Conservation (phyloP, 2,888 invertebrate genomes). For the Malthinus flaveolus region DNA sequence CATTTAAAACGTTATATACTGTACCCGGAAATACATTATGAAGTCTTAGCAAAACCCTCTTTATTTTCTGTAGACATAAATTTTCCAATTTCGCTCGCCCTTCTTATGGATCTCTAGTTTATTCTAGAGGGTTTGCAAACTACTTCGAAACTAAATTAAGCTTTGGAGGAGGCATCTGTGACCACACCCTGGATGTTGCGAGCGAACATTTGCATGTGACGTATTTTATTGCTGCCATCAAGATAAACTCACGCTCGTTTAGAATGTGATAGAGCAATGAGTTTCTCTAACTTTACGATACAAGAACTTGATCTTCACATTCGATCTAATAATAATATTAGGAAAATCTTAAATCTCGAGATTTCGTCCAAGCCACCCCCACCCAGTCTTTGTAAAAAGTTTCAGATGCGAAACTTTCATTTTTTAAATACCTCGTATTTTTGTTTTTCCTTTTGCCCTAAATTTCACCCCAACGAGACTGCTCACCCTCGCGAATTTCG, state of each 20-base stretch:
- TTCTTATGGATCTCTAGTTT: slow-evolving; percentile 47
- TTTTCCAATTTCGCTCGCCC: slow-evolving; percentile 54
- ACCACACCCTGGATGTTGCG: slow-evolving; percentile 55
- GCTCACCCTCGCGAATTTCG: slow-evolving; percentile 2
- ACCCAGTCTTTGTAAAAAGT: slow-evolving; percentile 3
- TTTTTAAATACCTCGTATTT: not conserved
- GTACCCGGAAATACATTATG: slow-evolving; percentile 40
- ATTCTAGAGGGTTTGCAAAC: slow-evolving; percentile 51
- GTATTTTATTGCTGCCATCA: slow-evolving; percentile 56
- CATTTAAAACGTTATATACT: slow-evolving; percentile 34
- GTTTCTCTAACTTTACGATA: slow-evolving; percentile 40
- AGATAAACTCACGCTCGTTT: slow-evolving; percentile 45
- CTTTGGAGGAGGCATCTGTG: slow-evolving; percentile 56
- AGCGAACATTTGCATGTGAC: slow-evolving; percentile 57
- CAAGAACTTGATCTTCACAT: slow-evolving; percentile 32
- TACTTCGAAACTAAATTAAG: slow-evolving; percentile 56
- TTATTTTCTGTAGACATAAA: slow-evolving; percentile 52
- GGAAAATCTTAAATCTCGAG: slow-evolving; percentile 19
- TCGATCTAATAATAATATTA: slow-evolving; percentile 21
- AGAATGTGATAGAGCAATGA: slow-evolving; percentile 42
- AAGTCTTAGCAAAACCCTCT: slow-evolving; percentile 47
- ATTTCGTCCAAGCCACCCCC: not conserved
- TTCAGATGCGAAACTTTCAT: not conserved
- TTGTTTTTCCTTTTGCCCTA: slow-evolving; percentile 5
- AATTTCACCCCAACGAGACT: slow-evolving; percentile 5